These are phyloP conservation scores for Bergia puertoricense DNA, from an alignment of 92 coral and sea anemone genomes.

Conservation along the genomic window DNA sequence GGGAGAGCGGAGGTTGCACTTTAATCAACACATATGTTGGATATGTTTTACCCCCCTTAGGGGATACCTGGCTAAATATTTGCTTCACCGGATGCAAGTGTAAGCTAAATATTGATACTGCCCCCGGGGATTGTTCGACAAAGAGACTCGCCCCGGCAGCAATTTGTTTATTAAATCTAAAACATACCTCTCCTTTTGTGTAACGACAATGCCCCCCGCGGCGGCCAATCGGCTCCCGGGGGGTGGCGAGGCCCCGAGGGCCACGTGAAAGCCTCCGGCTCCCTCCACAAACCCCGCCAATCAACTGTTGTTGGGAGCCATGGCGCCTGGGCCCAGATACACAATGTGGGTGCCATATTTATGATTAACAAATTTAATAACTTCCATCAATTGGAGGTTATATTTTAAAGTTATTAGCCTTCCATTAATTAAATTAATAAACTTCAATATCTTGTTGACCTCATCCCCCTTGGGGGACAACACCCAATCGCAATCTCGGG, in stretches of 20 bases:
- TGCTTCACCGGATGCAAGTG: constrained; percentile 36
- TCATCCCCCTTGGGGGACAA: constrained; percentile 50
- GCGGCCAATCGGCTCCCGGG: constrained; percentile 46
- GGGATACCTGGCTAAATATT: constrained; percentile 49
- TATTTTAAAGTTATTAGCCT: constrained; percentile 47
- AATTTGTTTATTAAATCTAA: constrained; percentile 39
- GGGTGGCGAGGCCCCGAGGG: constrained; percentile 52
- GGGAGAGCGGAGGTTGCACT: constrained; percentile 42
- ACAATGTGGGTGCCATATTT: constrained; percentile 50
- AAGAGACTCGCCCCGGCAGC: constrained; percentile 6
- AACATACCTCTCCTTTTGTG: constrained; percentile 44
- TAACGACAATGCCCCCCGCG: constrained; percentile 43
- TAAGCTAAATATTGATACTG: constrained; percentile 23
- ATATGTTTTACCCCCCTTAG: constrained; percentile 46
- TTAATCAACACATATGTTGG: constrained; percentile 41
- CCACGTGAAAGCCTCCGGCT: constrained; percentile 51
- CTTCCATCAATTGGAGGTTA: constrained; percentile 44
- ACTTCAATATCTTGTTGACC: constrained; percentile 43
- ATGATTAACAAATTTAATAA: constrained; percentile 46
- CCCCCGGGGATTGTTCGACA: constrained; percentile 47
- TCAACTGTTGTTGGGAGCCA: constrained; percentile 47
- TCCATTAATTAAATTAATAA: constrained; percentile 45
- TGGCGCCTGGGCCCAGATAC: constrained; percentile 49
- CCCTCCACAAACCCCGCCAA: constrained; percentile 50
- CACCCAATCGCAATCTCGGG: constrained; percentile 44